Evolutionary conservation across 2,113 vertebrate species (phyloP).

Genomic region (Cyanocitta stelleri): DNA sequence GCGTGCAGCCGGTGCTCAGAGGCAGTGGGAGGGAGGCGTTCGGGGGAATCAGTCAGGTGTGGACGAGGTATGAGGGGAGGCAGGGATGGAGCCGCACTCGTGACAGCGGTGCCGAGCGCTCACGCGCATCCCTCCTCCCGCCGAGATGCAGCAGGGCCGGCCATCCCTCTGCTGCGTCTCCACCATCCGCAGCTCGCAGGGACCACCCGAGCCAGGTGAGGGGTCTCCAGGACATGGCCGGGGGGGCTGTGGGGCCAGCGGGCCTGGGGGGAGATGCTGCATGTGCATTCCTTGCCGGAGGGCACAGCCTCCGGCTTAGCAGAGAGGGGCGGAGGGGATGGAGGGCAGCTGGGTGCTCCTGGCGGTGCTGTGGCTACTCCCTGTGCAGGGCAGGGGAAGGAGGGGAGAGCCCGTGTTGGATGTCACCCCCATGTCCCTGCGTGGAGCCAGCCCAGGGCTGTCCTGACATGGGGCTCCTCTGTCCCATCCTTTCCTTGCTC

Average conservation of each 20-base stretch:
- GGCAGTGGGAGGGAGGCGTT: background rate
- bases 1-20: background rate
- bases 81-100: constrained; percentile 22
- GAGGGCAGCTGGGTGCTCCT: background rate
- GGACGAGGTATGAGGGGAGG: constrained; percentile 36
- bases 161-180: constrained; percentile 50
- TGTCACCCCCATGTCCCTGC: background rate
- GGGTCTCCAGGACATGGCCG: background rate
- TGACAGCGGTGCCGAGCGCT: constrained; percentile 37
- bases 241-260: background rate
- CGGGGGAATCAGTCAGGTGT: constrained; percentile 18
- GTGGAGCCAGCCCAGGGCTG: background rate
- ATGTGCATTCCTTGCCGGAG: background rate
- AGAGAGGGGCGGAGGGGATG: background rate
- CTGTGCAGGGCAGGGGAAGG: background rate
- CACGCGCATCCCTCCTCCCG: constrained; percentile 18
- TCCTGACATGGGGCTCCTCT: background rate
- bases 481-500: background rate
- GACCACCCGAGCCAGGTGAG: constrained; percentile 41
- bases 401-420: background rate
- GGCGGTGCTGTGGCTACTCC: background rate
- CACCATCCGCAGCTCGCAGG: constrained; percentile 26
- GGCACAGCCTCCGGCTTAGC: background rate
- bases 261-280: background rate
- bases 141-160: constrained; percentile 45